Base-by-base conservation (phyloP, 2,797 vertebrate species). In the Neostethus bicornis region DNA sequence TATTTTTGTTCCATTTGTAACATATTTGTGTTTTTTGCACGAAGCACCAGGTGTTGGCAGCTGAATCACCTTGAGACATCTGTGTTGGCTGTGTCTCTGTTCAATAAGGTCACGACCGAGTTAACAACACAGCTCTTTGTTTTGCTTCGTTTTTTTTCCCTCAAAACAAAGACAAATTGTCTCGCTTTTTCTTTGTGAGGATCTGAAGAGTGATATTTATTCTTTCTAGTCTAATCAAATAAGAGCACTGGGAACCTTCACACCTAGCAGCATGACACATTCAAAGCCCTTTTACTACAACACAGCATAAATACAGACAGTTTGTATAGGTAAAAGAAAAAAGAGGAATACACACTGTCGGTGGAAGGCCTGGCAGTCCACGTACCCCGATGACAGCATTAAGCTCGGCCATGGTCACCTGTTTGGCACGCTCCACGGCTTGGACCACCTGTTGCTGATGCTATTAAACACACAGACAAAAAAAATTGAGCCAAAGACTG, bases 341-440 rank as follows among this genome's bases (percentile, higher is more conserved):
- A 62, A 80, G 39, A 94, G 75, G 85, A 61, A 93, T 95, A 96
- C 95, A 94, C 94, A 96, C 95, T 90, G 94, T 95, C 82, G 94
- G 94, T 91, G 94, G 96, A 88, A 97, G 95, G 89, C 94, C 94
- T 80, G 94, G 95, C 87, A 97, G 94, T 92, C 96, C 96, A 92
- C 96, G 94, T 93, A 98, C 96, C 91, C 96, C 96, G 91, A 98
- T 98, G 94, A 96, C 95, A 60, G 95, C 93, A 87, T 98, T 98
- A 75, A 98, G 86, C 89, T 98, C 96, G 73, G 95, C 95, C 96
- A 98, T 97, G 81, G 96, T 98, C 92, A 98, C 96, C 93, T 98
- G 96, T 81, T 98, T 98, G 88, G 96, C 96, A 72, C 96, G 93
- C 85, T 98, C 96, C 46, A 98, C 95, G 42, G 96, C 96, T 87